Evolutionary conservation across 2,113 vertebrate species (phyloP), one percentile per base, ranked within the genome.

Genomic region (Corynorhinus townsendii): DNA sequence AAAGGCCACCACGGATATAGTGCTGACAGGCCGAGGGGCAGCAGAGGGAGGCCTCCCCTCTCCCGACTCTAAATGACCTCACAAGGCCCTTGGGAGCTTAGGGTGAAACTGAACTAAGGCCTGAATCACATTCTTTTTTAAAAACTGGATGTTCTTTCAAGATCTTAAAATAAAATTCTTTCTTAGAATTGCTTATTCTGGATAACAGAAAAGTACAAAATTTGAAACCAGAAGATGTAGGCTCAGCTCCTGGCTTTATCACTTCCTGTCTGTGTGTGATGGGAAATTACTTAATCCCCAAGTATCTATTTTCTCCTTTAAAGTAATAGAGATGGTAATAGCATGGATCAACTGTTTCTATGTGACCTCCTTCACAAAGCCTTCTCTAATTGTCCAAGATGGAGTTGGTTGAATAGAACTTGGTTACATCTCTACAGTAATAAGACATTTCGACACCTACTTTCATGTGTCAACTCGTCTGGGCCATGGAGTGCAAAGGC

Each of bases 121-220:
- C 45, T 22, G 52, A 64, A 45, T 54, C 86, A 33, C 71, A 28
- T 7, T n/a, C 35, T 17, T n/a, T 59, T 77, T 64, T 24, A 33
- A 19, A 3, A 89, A 64, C 2, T 38, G 66, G 45, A 73, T n/a
- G 54, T 66, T 47, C 86, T 90, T 86, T 73, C 26, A 56, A 33
- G 35, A 10, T 75, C 86, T 86, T 81, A 80, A 89, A 54, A 71
- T 64, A 84, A 12, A 28, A 79, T 72, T 45, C 59, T 52, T 52
- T 33, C 43, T 85, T 35, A 28, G 14, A 77, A 43, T 45, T 72
- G 54, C 73, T 80, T 80, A 38, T 66, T 89, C 90, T 22, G 38
- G 35, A 33, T 73, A 56, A 89, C 1, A 19, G 30, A 45, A 62
- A 89, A 66, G 56, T 20, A n/a, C 12, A 72, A 66, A 22, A 40